These are phyloP conservation scores for Chionis minor DNA, from an alignment of 2,113 vertebrate species.

Conservation along the genomic window DNA sequence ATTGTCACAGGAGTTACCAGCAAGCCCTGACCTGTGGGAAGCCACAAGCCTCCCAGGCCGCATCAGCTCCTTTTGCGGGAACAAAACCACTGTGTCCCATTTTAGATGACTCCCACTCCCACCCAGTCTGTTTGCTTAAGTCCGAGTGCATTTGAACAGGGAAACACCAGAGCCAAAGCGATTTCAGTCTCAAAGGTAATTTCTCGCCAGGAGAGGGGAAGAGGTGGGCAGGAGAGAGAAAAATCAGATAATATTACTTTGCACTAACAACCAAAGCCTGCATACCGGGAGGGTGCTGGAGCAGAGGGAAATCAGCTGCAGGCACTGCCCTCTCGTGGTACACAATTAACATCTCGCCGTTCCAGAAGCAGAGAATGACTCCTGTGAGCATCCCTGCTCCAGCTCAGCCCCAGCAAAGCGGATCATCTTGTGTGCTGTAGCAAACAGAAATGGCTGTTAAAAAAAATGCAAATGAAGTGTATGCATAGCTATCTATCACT, in stretches of 20 bases:
- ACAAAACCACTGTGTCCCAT: background rate
- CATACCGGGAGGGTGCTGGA: accelerated
- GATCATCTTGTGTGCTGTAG: background rate
- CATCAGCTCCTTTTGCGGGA: background rate
- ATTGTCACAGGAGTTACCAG: background rate
- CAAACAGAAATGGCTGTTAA: background rate
- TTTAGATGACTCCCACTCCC: background rate
- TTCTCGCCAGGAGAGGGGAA: background rate
- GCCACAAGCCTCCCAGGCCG: background rate
- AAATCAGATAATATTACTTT: background rate
- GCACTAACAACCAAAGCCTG: background rate
- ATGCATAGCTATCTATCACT: background rate
- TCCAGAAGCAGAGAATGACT: background rate
- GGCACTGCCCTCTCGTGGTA: constrained; percentile 71
- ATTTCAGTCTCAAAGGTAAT: background rate
- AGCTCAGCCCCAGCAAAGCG: background rate
- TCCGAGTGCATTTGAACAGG: background rate
- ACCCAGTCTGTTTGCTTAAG: background rate
- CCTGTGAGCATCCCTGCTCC: background rate
- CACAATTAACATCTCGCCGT: background rate
- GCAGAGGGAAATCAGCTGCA: constrained; percentile 4
- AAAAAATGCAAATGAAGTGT: background rate
- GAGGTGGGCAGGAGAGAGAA: background rate
- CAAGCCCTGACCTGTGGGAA: background rate
- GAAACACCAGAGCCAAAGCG: background rate